These are phyloP conservation scores for Argyrosomus regius DNA, from an alignment of 2,797 vertebrate genomes.

Conservation along the genomic window DNA sequence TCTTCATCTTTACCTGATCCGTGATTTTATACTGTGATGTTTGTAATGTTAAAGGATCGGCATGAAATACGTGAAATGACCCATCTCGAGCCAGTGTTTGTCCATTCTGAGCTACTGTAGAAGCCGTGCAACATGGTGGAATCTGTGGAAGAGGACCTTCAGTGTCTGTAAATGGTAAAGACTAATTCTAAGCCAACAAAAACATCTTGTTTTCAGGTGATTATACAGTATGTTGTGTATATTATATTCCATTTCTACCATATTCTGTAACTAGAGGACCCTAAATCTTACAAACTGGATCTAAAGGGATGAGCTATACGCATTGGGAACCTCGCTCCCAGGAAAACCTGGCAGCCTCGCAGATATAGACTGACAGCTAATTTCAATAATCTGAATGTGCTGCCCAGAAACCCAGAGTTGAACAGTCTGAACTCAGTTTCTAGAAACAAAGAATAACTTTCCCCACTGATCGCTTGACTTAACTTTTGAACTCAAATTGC, in stretches of 20 bases:
- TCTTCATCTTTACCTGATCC: neutral
- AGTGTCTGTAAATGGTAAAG: no score
- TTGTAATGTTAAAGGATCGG: neutral
- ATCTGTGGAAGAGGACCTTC: no score
- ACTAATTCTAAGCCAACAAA: no score
- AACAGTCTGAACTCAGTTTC: conserved; percentile 16
- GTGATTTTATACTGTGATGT: neutral
- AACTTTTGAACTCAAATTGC: neutral
- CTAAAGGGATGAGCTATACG: conserved; percentile 3
- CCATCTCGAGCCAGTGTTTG: no score
- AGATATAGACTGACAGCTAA: conserved; percentile 22
- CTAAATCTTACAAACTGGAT: no score
- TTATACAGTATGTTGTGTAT: no score
- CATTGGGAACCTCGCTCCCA: conserved; percentile 1
- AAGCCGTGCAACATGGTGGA: no score
- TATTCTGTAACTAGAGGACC: no score
- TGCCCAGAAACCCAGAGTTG: neutral
- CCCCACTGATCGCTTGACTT: neutral
- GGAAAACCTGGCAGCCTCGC: conserved; percentile 16
- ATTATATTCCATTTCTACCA: no score
- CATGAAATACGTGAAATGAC: no score
- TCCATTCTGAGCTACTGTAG: no score
- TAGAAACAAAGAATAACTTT: conserved; percentile 3
- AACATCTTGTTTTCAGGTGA: no score
- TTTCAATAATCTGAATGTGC: conserved; percentile 26